phyloP scores from a whole-genome alignment of 2,888 invertebrate genomes.

The Trachelus troglodyta region DNA sequence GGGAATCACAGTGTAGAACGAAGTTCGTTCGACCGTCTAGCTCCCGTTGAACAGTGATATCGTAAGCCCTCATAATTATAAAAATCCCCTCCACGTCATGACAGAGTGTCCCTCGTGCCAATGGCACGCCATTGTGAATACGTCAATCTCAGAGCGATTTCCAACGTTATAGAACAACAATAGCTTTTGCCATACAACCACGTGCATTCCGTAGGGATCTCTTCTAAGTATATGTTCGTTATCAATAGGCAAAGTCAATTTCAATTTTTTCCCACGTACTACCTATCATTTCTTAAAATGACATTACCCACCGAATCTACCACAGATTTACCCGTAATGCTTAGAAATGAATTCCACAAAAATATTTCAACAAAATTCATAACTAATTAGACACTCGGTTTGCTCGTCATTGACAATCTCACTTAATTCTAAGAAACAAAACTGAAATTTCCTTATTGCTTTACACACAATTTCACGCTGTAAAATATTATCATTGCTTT shows the following conservation, averaged over 20 bases:
- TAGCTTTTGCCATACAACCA: background rate
- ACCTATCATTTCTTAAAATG: background rate
- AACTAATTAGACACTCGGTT: background rate
- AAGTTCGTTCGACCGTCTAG: background rate
- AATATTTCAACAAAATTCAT: background rate
- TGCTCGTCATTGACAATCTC: background rate
- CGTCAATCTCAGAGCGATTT: conserved; percentile 39
- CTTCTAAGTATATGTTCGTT: background rate
- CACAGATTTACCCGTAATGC: background rate
- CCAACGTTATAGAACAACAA: conserved; percentile 21
- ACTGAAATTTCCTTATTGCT: background rate
- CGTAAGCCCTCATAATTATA: conserved; percentile 46
- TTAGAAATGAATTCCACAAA: background rate
- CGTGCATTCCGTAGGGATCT: background rate
- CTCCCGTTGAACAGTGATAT: background rate
- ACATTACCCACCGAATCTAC: background rate
- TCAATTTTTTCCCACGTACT: background rate
- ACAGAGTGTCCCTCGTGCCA: conserved; percentile 56
- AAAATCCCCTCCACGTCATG: conserved; percentile 51
- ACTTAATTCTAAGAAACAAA: background rate
- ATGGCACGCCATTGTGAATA: conserved; percentile 52
- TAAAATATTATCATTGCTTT: background rate
- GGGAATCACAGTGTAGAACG: background rate
- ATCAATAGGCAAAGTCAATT: background rate
- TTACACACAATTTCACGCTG: background rate